Base-by-base conservation (phyloP, 2,113 vertebrate genomes). In the Bos javanicus region DNA sequence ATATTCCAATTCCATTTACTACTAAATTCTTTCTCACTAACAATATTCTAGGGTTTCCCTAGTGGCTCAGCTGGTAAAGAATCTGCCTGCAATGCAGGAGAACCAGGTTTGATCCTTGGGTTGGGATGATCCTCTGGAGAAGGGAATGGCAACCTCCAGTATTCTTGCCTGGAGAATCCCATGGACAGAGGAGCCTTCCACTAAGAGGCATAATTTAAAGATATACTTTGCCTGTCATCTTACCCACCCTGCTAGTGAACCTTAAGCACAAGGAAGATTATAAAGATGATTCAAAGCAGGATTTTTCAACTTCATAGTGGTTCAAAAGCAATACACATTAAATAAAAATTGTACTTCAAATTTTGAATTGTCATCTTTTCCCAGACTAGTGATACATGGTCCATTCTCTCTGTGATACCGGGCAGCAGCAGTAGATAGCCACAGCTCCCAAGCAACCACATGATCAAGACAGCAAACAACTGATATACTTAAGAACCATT, bases 1-100 rank as follows among this genome's bases (percentile, higher is more conserved):
- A 85, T 87, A 91, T 92, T 85, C 30, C 39, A 93, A 67, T 84
- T 96, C 17, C 19, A 96, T 62, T 67, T 96, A 83, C 60, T 95
- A 94, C 3, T 93, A 6, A 87, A 33, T 54, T 93, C 92, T 95
- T 94, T 57, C 43, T 64, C 16, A 87, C 19, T 85, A 93, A 86
- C 21, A 87, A 50, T 94, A 92, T 62, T 78, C 39, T 78, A 28
- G 23, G 39, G 74, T 28, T 46, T 78, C 74, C 39, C 74, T 78
- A 26, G 39, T 78, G 39, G 39, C 39, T 26, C 74, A 78, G 74
- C 71, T 26, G 39, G 39, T 78, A 46, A 78, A 28, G 39, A 78
- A 78, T 46, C 39, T 3, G 6, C 74, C 25, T 78, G 25, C 39
- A 78, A 78, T 46, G 74, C 39, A 78, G 39, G 39, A 46, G 25